Conservation (phyloP, 1,140 invertebrate genomes). For the Vanessa tameamea region DNA sequence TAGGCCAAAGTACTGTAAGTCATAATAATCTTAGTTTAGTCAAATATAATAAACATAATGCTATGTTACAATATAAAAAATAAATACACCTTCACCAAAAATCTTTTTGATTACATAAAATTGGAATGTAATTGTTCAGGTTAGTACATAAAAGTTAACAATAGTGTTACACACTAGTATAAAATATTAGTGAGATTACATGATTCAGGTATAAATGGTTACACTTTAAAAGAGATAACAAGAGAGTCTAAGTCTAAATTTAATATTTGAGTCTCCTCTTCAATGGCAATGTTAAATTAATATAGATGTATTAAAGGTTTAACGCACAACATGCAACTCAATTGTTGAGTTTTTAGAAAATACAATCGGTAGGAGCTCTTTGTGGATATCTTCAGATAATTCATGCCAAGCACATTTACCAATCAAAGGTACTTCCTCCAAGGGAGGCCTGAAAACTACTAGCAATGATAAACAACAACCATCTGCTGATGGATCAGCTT, state of each 20-base stretch:
- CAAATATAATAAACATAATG: neutral
- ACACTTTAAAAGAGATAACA: neutral
- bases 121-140: constrained; percentile 6
- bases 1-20: neutral
- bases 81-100: constrained; percentile 22
- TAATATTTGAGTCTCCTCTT: constrained; percentile 7
- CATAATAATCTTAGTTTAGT: constrained; percentile 8
- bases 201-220: neutral
- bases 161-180: constrained; percentile 9
- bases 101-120: constrained; percentile 11
- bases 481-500: constrained; percentile 84
- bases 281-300: constrained; percentile 2
- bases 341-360: constrained; percentile 88
- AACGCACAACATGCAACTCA: constrained; percentile 90
- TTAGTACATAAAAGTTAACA: constrained; percentile 4
- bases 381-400: constrained; percentile 85
- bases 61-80: neutral
- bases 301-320: constrained; percentile 5
- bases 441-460: constrained; percentile 90
- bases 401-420: constrained; percentile 95
- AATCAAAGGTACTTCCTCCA: constrained; percentile 91
- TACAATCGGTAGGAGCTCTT: constrained; percentile 84
- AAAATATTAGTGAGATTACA: constrained; percentile 19
- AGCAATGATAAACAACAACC: constrained; percentile 92
- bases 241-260: constrained; percentile 11